phyloP scores from a whole-genome alignment of 2,113 vertebrate species.

The Larimichthys crocea region DNA sequence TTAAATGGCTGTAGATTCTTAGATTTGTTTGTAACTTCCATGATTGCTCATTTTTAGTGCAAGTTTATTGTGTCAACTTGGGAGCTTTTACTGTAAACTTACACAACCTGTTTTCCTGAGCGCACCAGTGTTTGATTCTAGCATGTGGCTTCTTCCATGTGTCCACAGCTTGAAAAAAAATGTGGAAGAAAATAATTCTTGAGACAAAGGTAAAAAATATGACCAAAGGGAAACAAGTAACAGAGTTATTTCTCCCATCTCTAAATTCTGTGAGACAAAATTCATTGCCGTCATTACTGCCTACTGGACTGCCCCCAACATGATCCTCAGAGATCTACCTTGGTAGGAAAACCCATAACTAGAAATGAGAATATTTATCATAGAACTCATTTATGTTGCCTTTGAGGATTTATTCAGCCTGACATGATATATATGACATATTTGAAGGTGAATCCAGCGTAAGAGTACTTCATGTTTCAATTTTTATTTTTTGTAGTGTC shows the following conservation, averaged over 20 bases:
- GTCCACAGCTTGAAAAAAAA: not conserved
- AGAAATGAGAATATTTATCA: slow-evolving; percentile 37
- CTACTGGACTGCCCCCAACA: slow-evolving; percentile 22
- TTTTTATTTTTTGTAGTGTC: not conserved
- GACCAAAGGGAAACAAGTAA: not conserved
- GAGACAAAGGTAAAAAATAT: not conserved
- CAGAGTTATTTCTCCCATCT: slow-evolving; percentile 19
- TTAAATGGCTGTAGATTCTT: not conserved
- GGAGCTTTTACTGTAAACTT: not conserved
- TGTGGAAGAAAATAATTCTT: not conserved
- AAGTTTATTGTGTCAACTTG: too few species aligned
- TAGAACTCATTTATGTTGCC: slow-evolving; percentile 12
- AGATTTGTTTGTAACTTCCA: not conserved
- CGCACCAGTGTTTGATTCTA: not conserved
- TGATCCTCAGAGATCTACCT: slow-evolving; percentile 8
- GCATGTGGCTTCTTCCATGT: too few species aligned
- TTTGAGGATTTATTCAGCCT: slow-evolving; percentile 11
- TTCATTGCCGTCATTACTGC: slow-evolving; percentile 37
- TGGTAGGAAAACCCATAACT: not conserved
- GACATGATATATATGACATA: slow-evolving; percentile 2
- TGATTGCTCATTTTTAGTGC: not conserved
- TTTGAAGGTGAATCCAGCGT: not conserved
- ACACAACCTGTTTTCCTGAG: not conserved
- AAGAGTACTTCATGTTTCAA: not conserved
- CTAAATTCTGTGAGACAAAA: slow-evolving; percentile 23